A percentile compares a stretch with the other conserved stretches of the same genome.
These are phyloP conservation scores for Oopsacas minuta DNA, from an alignment of 37 sponge, comb jelly and placozoan genomes.

Conservation along the genomic window DNA sequence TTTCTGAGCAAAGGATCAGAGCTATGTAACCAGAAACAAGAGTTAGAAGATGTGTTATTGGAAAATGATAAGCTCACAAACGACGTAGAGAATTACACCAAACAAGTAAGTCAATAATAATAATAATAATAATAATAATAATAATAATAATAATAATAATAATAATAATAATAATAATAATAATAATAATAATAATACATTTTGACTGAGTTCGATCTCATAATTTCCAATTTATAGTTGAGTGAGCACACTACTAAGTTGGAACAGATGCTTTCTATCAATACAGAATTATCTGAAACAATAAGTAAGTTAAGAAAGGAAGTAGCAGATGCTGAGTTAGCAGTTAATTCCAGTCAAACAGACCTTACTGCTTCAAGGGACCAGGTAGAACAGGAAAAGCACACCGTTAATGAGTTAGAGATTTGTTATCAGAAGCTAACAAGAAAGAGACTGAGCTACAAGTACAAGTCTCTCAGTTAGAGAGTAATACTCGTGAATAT, in stretches of 20 bases:
- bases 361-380: no score
- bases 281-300: background rate
- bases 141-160: no score
- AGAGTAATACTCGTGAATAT: background rate
- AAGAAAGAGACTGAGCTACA: background rate
- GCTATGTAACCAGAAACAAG: background rate
- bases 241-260: background rate
- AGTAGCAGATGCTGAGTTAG: background rate
- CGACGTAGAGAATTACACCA: background rate
- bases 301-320: background rate
- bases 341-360: background rate
- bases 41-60: background rate
- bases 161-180: no score
- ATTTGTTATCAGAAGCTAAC: background rate
- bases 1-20: background rate
- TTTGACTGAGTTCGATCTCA: no score
- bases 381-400: background rate
- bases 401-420: no score
- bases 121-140: no score
- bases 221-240: background rate
- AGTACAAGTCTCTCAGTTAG: background rate
- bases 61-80: background rate
- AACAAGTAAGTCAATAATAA: background rate
- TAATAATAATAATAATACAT: no score
- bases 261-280: background rate